Evolutionary conservation across 2,888 invertebrate species (phyloP).

Genomic region (Baccha elongata): DNA sequence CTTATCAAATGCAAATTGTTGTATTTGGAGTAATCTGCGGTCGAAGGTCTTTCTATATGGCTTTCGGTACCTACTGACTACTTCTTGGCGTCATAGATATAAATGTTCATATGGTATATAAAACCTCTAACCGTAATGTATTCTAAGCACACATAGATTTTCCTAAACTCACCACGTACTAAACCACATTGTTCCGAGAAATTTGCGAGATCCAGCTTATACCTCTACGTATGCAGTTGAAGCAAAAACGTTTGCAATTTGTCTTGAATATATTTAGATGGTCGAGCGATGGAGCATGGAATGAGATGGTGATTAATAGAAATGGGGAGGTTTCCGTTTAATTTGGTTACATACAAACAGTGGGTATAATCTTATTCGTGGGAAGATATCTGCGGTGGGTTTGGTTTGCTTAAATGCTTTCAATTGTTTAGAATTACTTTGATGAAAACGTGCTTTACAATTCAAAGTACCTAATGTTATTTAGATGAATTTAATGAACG

Average conservation of each 20-base stretch:
- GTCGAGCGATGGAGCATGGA: slow-evolving; percentile 24
- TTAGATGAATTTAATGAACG: too few relatives aligned
- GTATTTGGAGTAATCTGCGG: slow-evolving; percentile 73
- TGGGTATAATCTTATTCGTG: slow-evolving; percentile 16
- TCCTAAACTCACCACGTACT: slow-evolving; percentile 20
- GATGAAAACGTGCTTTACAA: too few relatives aligned
- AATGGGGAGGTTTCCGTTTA: slow-evolving; percentile 53
- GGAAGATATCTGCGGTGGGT: slow-evolving; percentile 23
- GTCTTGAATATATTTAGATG: slow-evolving; percentile 68
- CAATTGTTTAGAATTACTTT: not conserved
- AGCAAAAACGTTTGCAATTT: slow-evolving; percentile 67
- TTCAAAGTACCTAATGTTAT: too few relatives aligned
- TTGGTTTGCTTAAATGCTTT: slow-evolving; percentile 5
- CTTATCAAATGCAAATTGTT: slow-evolving; percentile 72
- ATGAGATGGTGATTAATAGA: slow-evolving; percentile 65
- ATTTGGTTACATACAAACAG: slow-evolving; percentile 45
- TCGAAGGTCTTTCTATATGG: slow-evolving; percentile 56
- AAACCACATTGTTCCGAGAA: slow-evolving; percentile 61
- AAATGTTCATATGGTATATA: slow-evolving; percentile 4
- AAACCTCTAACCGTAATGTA: slow-evolving; percentile 25
- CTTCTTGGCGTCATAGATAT: not conserved
- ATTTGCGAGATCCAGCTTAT: slow-evolving; percentile 41
- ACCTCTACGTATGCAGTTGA: slow-evolving; percentile 12
- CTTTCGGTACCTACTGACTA: not conserved
- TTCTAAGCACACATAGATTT: slow-evolving; percentile 53